A percentile compares a stretch with the other conserved stretches of the same genome.
phyloP scores from a whole-genome alignment of 2,113 vertebrate species.

The Osmerus eperlanus region DNA sequence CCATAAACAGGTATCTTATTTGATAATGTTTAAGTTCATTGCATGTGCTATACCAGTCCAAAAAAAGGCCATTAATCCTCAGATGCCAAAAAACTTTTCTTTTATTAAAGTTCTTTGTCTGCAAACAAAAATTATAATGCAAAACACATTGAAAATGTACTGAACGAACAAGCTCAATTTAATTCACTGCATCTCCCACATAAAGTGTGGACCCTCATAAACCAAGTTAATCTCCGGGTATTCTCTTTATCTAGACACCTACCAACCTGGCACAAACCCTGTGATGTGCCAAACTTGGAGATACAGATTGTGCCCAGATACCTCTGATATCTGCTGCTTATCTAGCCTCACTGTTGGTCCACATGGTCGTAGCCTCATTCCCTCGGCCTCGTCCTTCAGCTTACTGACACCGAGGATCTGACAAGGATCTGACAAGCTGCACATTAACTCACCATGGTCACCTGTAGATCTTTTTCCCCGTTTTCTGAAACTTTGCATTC shows the following conservation, averaged over 20 bases:
- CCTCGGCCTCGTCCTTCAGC: constrained; percentile 31
- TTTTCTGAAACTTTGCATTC: no score
- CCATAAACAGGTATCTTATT: no score
- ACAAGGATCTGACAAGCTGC: neutral
- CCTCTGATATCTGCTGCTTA: constrained; percentile 8
- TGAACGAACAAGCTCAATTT: no score
- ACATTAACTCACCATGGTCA: neutral
- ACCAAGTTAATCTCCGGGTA: neutral
- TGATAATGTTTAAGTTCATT: no score
- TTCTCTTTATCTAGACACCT: neutral
- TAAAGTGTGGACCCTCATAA: neutral
- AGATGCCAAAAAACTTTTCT: no score
- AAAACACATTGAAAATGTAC: no score
- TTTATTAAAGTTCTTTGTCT: no score
- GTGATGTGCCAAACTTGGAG: constrained; percentile 10
- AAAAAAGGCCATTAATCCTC: no score
- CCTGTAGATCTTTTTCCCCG: no score
- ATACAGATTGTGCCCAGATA: constrained; percentile 18
- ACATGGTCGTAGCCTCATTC: neutral
- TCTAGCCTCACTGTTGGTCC: constrained; percentile 16
- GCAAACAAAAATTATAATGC: no score
- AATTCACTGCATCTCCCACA: no score
- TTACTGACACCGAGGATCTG: neutral
- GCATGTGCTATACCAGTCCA: no score
- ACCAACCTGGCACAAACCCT: neutral